phyloP scores from a whole-genome alignment of 2,113 vertebrate genomes.

The Buteo buteo region DNA sequence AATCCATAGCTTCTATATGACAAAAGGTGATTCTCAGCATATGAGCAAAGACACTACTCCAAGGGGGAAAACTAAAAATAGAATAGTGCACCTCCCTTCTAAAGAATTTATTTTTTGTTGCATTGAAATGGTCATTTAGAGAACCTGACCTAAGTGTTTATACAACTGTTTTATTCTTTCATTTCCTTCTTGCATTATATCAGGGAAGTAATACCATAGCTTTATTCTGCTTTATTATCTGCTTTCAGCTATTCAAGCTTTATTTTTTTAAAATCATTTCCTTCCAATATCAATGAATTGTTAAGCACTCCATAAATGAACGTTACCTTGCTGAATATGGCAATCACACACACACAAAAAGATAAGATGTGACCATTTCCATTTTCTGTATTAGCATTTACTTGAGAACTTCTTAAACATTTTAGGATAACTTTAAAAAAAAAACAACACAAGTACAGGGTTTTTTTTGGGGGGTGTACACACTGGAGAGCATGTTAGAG shows the following conservation, averaged over 20 bases:
- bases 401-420: background rate
- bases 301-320: background rate
- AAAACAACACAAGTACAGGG: background rate
- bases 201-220: background rate
- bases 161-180: background rate
- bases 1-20: background rate
- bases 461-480: background rate
- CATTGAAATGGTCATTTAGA: background rate
- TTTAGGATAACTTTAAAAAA: background rate
- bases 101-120: background rate
- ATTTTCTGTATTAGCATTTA: background rate
- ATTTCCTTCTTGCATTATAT: background rate
- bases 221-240: background rate
- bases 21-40: background rate
- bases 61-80: background rate
- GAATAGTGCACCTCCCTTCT: background rate
- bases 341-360: background rate
- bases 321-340: background rate
- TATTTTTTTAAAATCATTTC: background rate
- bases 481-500: background rate
- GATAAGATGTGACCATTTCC: background rate
- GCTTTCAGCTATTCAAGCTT: background rate
- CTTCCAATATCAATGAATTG: background rate
- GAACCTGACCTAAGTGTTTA: background rate
- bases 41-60: background rate